Base-by-base conservation (phyloP, 2,113 vertebrate species). In the Hyperopisus bebe region DNA sequence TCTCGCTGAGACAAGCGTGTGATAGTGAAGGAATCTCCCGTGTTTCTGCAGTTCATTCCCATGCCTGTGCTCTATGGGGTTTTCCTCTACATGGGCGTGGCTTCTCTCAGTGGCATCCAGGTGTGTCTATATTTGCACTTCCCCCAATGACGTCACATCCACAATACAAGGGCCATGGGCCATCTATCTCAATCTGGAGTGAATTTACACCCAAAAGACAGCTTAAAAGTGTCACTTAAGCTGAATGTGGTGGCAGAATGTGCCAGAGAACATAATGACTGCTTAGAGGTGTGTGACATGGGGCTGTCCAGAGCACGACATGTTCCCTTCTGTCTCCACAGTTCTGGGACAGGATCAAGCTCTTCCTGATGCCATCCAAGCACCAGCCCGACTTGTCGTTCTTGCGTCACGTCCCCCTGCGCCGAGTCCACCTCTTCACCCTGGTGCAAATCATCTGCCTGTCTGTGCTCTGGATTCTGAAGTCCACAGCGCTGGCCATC, bases 271-370 rank as follows among this genome's bases (percentile, higher is more conserved):
- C 21, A 70, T 55, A 55, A 21, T 55, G 19, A 55, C 53, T 55
- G 5, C 53, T 55, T 55, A 55, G 53, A 6, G 53, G 53, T 55
- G 53, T 55, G 53, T 55, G 53, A 55, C 7, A 5, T 55, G 17
- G 51, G 21, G 21, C 55, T 58, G 55, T 58, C 55, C 70, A 6
- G 70, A 39, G 17, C 35, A 19, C 0, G 15, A 17, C 5, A 5
- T 80, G 47, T 19, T 27, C 27, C 5, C 10, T 48, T 88, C 0
- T 92, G 87, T 55, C 74, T 3, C 39, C 0, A 0, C 92, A 99
- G 98, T 99, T 99, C 88, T 99, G 98, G 98, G 98, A 99, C 6
- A 96, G 98, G 92, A 98, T 98, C 91, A 99, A 99, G 91, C 95
- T 99, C 89, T 99, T 97, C 94, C 94, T 99, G 95, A 99, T 99